Percentiles rank a stretch among this genome's conserved stretches.
Conservation (phyloP, 2,888 invertebrate species). For the Terebella lapidaria region DNA sequence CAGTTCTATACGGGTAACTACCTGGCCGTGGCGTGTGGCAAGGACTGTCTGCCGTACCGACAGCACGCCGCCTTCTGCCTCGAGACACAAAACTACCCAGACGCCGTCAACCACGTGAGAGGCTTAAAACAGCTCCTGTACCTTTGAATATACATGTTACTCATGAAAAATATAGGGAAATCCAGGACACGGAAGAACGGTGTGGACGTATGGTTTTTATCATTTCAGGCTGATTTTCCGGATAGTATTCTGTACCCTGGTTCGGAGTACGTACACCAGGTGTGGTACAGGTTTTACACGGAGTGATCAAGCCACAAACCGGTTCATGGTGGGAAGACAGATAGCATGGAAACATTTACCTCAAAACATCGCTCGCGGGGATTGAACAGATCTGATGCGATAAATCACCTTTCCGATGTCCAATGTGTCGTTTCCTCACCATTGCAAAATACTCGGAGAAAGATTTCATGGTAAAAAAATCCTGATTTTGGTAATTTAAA, state of each 20-base stretch:
- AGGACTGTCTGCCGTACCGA: conserved; percentile 65
- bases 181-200: background rate
- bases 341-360: no score
- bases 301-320: no score
- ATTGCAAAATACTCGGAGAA: no score
- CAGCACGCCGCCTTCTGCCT: conserved; percentile 79
- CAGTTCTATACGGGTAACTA: conserved; percentile 82
- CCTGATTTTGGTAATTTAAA: no score
- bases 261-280: conserved; percentile 10
- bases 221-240: conserved; percentile 17
- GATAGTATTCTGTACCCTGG: conserved; percentile 18
- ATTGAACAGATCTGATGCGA: no score
- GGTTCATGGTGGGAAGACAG: no score
- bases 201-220: background rate
- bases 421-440: no score
- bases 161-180: background rate
- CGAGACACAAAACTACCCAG: conserved; percentile 89
- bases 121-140: background rate
- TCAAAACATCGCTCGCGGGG: no score
- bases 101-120: conserved; percentile 66
- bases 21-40: conserved; percentile 64
- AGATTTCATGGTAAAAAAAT: no score
- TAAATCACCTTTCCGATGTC: no score
- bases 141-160: background rate
- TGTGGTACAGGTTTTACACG: conserved; percentile 8